Base-by-base conservation (phyloP, 2,888 invertebrate species). In the Drosophila peninsularis region DNA sequence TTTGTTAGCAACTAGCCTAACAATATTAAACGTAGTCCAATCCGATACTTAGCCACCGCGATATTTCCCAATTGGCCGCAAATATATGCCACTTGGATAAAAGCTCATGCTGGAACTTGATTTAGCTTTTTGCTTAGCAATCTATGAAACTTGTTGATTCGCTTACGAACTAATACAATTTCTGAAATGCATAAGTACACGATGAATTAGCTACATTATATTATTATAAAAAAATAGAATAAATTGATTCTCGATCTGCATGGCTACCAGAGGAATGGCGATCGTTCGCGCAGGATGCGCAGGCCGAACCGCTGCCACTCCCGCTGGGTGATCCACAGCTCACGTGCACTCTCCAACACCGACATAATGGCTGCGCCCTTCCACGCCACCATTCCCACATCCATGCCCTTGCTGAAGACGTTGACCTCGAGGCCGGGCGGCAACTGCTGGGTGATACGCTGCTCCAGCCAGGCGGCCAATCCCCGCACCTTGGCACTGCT, bases 291-390 rank as follows among this genome's bases (percentile, higher is more conserved):
- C 63, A 99, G 93, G 81, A 98, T 94, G 87, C 96, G 95, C 2
- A 98, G 95, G 1, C 98, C 98, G 91, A 94, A 95, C 78, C 96
- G 96, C 79, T 95, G 95, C 98, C 98, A 98, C 92, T 98, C 98
- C 34, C 93, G 93, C 66, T 95, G 95, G 61, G 95, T 94, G 44
- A 98, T 97, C 98, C 98, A 98, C 10, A 98, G 92, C 90, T 98
- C 98, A 72, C 97, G 96, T 0, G 98, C 97, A 0, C 98, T 97
- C 91, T 98, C 98, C 65, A 98, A 92, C 83, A 98, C 97, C 0
- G 98, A 97, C 94, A 98, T 95, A 11, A 98, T 96, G 0, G 98
- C 96, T 0, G 98, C 98, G 0, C 98, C 98, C 91, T 98, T 98
- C 98, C 98, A 98, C 0, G 96, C 95, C 13, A 97, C 96, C 93